A percentile compares a stretch with the other conserved stretches of the same genome.
Evolutionary conservation across 2,113 vertebrate genomes (phyloP).

Genomic region (Hippocampus barbouri): DNA sequence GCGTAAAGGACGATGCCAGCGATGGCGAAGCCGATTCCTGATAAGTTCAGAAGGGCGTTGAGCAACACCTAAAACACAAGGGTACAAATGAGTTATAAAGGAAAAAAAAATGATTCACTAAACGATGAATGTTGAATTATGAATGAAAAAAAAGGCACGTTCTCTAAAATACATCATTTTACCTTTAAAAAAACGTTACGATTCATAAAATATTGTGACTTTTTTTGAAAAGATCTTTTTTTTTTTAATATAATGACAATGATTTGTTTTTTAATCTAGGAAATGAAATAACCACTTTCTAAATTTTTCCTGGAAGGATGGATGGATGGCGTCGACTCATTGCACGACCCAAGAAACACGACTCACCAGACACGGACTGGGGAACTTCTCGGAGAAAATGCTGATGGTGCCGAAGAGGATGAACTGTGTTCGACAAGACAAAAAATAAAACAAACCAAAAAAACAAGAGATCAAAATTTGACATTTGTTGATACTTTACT

Average conservation of each 20-base stretch:
- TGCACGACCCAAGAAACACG: too few relatives aligned
- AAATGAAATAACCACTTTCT: too few relatives aligned
- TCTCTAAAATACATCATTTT: not conserved
- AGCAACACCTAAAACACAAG: not conserved
- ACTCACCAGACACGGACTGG: constrained; percentile 11
- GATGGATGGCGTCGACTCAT: too few relatives aligned
- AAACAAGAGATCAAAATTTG: too few relatives aligned
- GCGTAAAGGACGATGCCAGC: not conserved
- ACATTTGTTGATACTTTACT: too few relatives aligned
- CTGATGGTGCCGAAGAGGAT: not conserved
- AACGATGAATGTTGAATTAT: not conserved
- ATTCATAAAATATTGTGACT: not conserved
- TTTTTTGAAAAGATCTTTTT: too few relatives aligned
- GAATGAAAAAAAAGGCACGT: not conserved
- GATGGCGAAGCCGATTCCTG: not conserved
- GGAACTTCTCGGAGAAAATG: constrained; percentile 1
- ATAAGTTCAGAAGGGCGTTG: not conserved
- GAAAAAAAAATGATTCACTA: not conserved
- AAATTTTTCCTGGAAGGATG: too few relatives aligned
- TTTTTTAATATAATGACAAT: too few relatives aligned
- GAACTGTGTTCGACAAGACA: not conserved
- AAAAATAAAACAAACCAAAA: not conserved
- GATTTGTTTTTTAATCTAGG: too few relatives aligned
- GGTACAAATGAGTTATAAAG: not conserved
- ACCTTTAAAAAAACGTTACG: not conserved